phyloP scores from a whole-genome alignment of 1,140 invertebrate genomes.

The Hormaphis cornu region DNA sequence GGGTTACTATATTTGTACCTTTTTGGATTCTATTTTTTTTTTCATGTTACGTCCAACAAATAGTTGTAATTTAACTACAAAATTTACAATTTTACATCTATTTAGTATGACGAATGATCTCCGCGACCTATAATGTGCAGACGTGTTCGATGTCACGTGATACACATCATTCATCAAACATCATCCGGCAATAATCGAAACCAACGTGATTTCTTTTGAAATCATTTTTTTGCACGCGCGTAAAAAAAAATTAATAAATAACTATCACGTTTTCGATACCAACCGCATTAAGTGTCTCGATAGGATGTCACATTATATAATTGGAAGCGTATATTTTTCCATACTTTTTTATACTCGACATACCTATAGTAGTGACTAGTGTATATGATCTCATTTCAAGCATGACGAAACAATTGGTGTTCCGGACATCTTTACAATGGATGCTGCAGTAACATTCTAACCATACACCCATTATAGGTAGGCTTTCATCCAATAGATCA shows the following conservation, averaged over 20 bases:
- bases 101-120: too few relatives aligned
- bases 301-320: constrained; percentile 21
- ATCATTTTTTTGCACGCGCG: not conserved
- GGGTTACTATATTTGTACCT: too few relatives aligned
- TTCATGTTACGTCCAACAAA: too few relatives aligned
- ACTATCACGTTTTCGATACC: constrained; percentile 25
- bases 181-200: not conserved
- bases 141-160: too few relatives aligned
- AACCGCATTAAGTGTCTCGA: not conserved
- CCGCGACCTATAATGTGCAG: too few relatives aligned
- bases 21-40: too few relatives aligned
- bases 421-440: constrained; percentile 1
- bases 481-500: constrained; percentile 2
- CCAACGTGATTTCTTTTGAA: not conserved
- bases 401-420: constrained; percentile 18
- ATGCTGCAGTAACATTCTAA: too few relatives aligned
- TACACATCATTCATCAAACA: too few relatives aligned
- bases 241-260: not conserved
- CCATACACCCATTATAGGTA: not conserved
- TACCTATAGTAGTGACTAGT: not conserved
- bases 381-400: constrained; percentile 5
- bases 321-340: constrained; percentile 20
- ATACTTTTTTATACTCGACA: constrained; percentile 5
- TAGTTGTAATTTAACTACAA: too few relatives aligned
- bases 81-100: too few relatives aligned